Percentiles rank a stretch among this genome's conserved stretches.
These are phyloP conservation scores for Zoanthus sociatus DNA, from an alignment of 92 coral and sea anemone species.

Conservation along the genomic window DNA sequence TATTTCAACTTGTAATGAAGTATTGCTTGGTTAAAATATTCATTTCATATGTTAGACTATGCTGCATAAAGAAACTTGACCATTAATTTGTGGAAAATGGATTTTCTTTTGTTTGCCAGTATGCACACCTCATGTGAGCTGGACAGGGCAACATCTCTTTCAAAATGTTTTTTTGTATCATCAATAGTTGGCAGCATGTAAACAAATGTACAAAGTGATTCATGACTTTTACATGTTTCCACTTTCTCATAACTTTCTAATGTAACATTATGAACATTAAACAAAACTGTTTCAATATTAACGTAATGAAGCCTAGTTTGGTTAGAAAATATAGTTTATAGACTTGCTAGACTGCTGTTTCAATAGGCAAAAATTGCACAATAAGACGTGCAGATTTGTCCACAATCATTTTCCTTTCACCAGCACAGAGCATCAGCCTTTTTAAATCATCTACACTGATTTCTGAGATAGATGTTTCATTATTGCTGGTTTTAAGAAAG, in stretches of 20 bases:
- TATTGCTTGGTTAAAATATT: slow-evolving; percentile 5
- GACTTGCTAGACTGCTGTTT: slow-evolving; percentile 21
- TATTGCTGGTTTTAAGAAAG: slow-evolving; percentile 40
- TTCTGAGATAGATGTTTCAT: slow-evolving; percentile 5
- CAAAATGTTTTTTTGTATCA: slow-evolving; percentile 5
- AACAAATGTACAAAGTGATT: slow-evolving; percentile 6
- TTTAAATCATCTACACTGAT: background rate
- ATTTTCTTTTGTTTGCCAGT: slow-evolving; percentile 6
- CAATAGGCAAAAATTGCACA: slow-evolving; percentile 16
- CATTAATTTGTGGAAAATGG: slow-evolving; percentile 6
- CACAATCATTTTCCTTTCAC: slow-evolving; percentile 14
- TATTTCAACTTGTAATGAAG: slow-evolving; percentile 8
- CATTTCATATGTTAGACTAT: slow-evolving; percentile 6
- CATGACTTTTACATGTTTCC: slow-evolving; percentile 7
- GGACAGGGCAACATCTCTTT: slow-evolving; percentile 9
- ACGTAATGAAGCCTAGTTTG: slow-evolving; percentile 8
- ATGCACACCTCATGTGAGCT: slow-evolving; percentile 9
- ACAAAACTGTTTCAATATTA: slow-evolving; percentile 5
- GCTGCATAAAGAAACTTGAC: slow-evolving; percentile 8
- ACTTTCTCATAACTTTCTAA: slow-evolving; percentile 6
- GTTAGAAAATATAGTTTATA: slow-evolving; percentile 4
- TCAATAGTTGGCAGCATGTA: slow-evolving; percentile 8
- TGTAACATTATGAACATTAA: slow-evolving; percentile 5
- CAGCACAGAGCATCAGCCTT: slow-evolving; percentile 12
- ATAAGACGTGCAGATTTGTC: slow-evolving; percentile 14